phyloP scores from a whole-genome alignment of 2,113 vertebrate species.

The Myiozetetes cayanensis region DNA sequence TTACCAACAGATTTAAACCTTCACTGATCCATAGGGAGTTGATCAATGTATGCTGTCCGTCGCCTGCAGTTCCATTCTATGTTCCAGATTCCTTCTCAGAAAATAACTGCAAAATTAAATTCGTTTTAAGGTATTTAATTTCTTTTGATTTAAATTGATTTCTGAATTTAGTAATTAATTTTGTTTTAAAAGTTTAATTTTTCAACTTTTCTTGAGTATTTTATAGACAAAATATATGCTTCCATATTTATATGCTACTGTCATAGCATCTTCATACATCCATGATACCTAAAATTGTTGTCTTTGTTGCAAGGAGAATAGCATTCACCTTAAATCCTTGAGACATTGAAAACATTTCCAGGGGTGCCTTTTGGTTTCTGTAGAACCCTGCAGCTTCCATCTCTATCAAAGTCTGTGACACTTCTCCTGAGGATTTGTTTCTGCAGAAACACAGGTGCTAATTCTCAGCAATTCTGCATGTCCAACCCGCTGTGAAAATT shows the following conservation, averaged over 20 bases:
- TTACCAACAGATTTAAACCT: not conserved
- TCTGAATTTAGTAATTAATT: not conserved
- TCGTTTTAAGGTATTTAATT: not conserved
- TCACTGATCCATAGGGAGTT: not conserved
- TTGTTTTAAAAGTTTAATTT: not conserved
- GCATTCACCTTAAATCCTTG: not conserved
- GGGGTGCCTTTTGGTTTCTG: not conserved
- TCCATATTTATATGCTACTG: not conserved
- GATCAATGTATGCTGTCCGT: not conserved
- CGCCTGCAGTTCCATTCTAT: not conserved
- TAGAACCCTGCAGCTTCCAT: not conserved
- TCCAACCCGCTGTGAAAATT: constrained; percentile 47
- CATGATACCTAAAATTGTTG: not conserved
- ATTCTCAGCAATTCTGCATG: constrained; percentile 30
- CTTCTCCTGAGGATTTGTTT: constrained; percentile 29
- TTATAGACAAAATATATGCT: not conserved
- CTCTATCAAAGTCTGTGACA: constrained; percentile 5
- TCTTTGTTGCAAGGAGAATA: not conserved
- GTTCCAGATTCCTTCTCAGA: not conserved
- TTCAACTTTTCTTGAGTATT: not conserved
- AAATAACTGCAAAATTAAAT: not conserved
- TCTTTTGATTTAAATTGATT: not conserved
- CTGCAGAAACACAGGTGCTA: constrained; percentile 23
- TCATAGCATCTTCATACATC: not conserved
- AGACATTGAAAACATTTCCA: not conserved